Percentiles rank a stretch among this genome's conserved stretches.
Evolutionary conservation across 1,140 invertebrate genomes (phyloP).

Genomic region (Conus ventricosus): DNA sequence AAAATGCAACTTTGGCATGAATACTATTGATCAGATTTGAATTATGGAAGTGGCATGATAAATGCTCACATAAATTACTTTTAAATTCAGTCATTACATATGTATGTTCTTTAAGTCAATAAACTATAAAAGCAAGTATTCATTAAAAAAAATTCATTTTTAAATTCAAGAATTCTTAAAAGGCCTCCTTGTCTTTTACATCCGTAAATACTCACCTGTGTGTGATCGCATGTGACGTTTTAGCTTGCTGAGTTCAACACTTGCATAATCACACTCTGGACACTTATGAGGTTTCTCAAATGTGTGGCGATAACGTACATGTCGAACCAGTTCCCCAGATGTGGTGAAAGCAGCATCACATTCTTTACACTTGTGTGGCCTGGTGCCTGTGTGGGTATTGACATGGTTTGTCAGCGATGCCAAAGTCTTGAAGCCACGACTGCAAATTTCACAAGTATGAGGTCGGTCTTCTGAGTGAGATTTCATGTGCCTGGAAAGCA

Average conservation of each 20-base stretch:
- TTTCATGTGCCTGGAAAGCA: constrained; percentile 95
- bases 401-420: constrained; percentile 96
- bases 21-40: no score
- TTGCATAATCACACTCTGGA: constrained; percentile 94
- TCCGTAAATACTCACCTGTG: constrained; percentile 79
- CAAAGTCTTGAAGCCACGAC: constrained; percentile 94
- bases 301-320: constrained; percentile 90
- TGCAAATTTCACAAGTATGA: constrained; percentile 95
- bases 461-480: constrained; percentile 95
- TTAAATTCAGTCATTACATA: no score
- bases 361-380: constrained; percentile 93
- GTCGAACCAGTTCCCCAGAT: constrained; percentile 93
- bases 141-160: no score
- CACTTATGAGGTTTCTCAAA: constrained; percentile 97
- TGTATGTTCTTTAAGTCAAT: no score
- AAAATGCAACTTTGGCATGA: no score
- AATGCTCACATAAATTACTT: no score
- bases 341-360: constrained; percentile 96
- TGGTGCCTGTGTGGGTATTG: constrained; percentile 94
- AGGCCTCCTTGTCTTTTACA: no score
- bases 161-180: no score
- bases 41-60: no score
- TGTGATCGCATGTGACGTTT: constrained; percentile 95
- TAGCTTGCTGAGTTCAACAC: constrained; percentile 94
- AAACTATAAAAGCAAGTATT: no score